Conservation (phyloP, 2,113 vertebrate genomes). For the Empidonax traillii region DNA sequence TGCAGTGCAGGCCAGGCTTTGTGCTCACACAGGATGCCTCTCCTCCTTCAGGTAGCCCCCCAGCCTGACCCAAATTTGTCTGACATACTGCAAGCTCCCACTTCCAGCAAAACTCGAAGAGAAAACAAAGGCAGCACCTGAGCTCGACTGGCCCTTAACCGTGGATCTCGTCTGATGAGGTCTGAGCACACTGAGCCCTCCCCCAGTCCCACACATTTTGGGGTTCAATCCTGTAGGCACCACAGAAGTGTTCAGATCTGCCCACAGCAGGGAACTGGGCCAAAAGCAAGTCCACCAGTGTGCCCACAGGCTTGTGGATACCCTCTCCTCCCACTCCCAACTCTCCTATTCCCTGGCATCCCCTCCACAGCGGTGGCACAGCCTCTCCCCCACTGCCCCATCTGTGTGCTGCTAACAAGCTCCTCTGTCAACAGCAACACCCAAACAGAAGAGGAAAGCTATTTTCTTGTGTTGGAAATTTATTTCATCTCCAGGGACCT, state of each 20-base stretch:
- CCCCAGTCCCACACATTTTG: accelerated
- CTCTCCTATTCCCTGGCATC: background rate
- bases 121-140: background rate
- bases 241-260: background rate
- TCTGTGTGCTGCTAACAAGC: background rate
- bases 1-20: background rate
- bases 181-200: background rate
- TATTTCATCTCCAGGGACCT: conserved; percentile 9
- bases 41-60: background rate
- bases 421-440: background rate
- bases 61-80: background rate
- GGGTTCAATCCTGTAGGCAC: background rate
- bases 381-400: background rate
- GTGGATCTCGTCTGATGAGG: background rate
- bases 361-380: background rate
- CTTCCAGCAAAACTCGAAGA: background rate
- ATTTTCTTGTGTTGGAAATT: background rate
- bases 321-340: background rate
- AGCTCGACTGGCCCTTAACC: background rate
- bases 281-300: background rate
- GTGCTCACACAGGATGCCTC: background rate
- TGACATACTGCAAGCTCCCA: background rate
- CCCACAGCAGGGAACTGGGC: background rate
- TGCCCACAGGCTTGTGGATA: background rate
- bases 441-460: background rate